Base-by-base conservation (phyloP, 1,140 invertebrate genomes). In the Anastrepha ludens region DNA sequence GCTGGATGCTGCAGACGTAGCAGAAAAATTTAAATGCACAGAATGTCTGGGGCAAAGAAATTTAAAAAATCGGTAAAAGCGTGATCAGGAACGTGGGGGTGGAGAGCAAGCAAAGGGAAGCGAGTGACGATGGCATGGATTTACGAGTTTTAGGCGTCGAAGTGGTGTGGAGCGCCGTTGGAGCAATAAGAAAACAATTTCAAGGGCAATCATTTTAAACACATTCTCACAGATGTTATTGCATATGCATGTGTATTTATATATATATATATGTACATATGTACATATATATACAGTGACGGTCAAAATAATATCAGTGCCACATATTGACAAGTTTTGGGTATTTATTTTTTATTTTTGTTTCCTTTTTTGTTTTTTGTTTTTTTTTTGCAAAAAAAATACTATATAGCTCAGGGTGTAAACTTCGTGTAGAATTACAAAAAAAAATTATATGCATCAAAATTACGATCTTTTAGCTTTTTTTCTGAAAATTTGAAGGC, bases 191-290 rank as follows among this genome's bases (percentile, higher is more conserved):
- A 11, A 55, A 81, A n/a, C 74, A 81, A 55, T 81, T 81, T 81
- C 74, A 81, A 81, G 74, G 74, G 74, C 74, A 81, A 81, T 81
- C 74, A 47, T 81, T 81, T 55, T 9, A 9, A 5, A 44, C 20
- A 9, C 47, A 62, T 62, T 17, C 15, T 62, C 60, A 29, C 29
- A 29, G 29, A 29, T 29, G 29, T 29, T 0, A 29, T 17, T 9
- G n/a, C 4, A 62, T n/a, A 62, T 15, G 15, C 60, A 62, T 62
- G n/a, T 15, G 60, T 62, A 62, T 62, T 17, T 62, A 0, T 17
- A 29, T 29, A 29, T 0, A 29, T 0, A 29, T 29, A 29, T 29
- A 29, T 29, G 41, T 74, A 50, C 44, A 74, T 11, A 74, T 2
- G 39, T 9, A 41, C 47, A n/a, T 44, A 47, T 74, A 74, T 74